Base-by-base conservation (phyloP, 1,140 invertebrate genomes). In the Patella vulgata region DNA sequence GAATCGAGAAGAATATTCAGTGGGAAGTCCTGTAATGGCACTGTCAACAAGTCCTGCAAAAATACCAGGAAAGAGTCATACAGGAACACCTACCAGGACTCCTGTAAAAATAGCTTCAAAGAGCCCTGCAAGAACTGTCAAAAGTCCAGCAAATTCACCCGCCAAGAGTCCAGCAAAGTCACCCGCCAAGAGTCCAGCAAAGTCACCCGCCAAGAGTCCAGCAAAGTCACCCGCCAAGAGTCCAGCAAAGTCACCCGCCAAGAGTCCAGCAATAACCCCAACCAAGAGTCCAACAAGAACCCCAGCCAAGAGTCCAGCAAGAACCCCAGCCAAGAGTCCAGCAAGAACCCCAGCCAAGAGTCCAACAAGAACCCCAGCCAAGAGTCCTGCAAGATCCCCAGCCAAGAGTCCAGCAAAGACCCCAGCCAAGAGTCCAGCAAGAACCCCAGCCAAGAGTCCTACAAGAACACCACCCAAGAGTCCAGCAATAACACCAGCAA, bases 161-260 rank as follows among this genome's bases (percentile, higher is more conserved):
- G 50, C 54, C 14, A 53, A 52, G 23, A 59, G 25, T 19, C 30
- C 48, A 30, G 36, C 42, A 21, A 71, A 61, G 28, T 62, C 70
- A 33, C 61, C 65, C 17, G 27, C 4, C 14, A 43, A 21, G 5
- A 47, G 50, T 31, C 33, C 62, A 14, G 11, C 47, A 44, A 44
- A 51, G 31, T 19, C 43, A 3, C 14, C 58, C 39, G 50, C 54
- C 14, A 53, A 52, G 23, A 47, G 63, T 47, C 48, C 63, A 54
- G 9, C n/a, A 28, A 54, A 27, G 23, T 33, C 57, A 47, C 9
- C 57, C 19, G 27, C 12, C 1, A 25, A 36, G 4, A 47, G 52
- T 46, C 44, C 23, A 21, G 36, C 19, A 33, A 2, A 44, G 4
- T 31, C 43, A 55, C 27, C 54, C n/a, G 30, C 42, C 23, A 63